Conservation (phyloP, 2,113 vertebrate genomes). For the Daphoenositta chrysoptera region DNA sequence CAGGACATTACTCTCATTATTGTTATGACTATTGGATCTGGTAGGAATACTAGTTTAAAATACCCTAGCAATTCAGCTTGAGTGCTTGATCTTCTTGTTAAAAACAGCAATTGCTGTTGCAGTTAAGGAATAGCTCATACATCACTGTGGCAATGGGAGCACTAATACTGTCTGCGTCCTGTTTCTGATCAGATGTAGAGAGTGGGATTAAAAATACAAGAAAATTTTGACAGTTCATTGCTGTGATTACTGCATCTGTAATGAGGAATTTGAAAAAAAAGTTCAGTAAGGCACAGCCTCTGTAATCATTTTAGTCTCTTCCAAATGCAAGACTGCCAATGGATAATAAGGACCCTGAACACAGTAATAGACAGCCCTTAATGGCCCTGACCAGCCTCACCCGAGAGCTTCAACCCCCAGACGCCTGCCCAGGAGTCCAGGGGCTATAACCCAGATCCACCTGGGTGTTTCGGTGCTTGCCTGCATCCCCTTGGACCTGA, state of each 20-base stretch:
- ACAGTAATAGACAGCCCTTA: not conserved
- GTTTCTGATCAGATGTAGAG: not conserved
- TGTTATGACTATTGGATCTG: not conserved
- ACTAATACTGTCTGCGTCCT: not conserved
- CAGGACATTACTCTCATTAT: not conserved
- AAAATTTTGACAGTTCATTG: not conserved
- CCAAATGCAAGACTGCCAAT: not conserved
- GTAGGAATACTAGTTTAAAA: not conserved
- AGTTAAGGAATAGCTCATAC: not conserved
- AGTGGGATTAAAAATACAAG: not conserved
- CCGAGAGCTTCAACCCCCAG: not conserved
- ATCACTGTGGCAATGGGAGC: not conserved
- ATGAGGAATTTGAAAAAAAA: not conserved
- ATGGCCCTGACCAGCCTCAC: not conserved
- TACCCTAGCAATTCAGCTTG: not conserved
- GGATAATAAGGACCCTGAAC: not conserved
- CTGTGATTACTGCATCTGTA: not conserved
- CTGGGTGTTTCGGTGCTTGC: not conserved
- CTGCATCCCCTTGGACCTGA: not conserved
- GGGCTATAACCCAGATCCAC: not conserved
- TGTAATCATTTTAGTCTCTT: not conserved
- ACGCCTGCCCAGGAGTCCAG: not conserved
- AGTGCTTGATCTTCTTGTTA: not conserved
- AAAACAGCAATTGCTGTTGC: not conserved
- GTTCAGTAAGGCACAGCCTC: not conserved